Conservation (phyloP, 2,888 invertebrate genomes). For the Lapara coniferarum region DNA sequence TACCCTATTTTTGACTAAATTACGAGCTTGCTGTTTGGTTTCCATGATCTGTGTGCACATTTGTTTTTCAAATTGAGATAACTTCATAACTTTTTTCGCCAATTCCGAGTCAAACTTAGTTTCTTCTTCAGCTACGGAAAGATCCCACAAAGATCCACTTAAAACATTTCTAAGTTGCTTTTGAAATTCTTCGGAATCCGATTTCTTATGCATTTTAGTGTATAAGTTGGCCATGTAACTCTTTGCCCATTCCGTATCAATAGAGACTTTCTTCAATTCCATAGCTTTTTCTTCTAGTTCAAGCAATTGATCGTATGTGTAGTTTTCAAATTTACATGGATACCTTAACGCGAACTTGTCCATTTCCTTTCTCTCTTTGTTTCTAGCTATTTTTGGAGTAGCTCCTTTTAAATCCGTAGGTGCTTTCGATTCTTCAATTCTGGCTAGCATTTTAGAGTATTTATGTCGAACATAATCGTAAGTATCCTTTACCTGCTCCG, state of each 20-base stretch:
- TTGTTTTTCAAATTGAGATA: conserved; percentile 86
- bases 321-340: conserved; percentile 68
- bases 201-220: conserved; percentile 65
- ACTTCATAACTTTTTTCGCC: conserved; percentile 82
- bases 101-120: conserved; percentile 76
- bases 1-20: conserved; percentile 80
- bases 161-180: conserved; percentile 77
- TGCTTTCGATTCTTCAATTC: conserved; percentile 59
- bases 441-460: conserved; percentile 66
- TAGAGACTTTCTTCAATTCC: conserved; percentile 55
- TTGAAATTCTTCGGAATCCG: conserved; percentile 75
- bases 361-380: conserved; percentile 62
- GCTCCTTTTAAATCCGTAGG: conserved; percentile 43
- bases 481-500: conserved; percentile 69
- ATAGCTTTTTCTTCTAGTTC: conserved; percentile 59
- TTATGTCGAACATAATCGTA: conserved; percentile 69
- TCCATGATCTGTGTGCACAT: conserved; percentile 86
- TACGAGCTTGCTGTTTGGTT: conserved; percentile 83
- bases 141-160: conserved; percentile 79
- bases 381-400: conserved; percentile 40
- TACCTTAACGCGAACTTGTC: conserved; percentile 60
- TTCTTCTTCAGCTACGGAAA: conserved; percentile 79
- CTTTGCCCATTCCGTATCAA: conserved; percentile 71
- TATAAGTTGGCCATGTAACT: conserved; percentile 78
- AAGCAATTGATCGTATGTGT: conserved; percentile 69